Base-by-base conservation (phyloP, 2,797 vertebrate genomes). In the Helicolenus hilgendorfi region DNA sequence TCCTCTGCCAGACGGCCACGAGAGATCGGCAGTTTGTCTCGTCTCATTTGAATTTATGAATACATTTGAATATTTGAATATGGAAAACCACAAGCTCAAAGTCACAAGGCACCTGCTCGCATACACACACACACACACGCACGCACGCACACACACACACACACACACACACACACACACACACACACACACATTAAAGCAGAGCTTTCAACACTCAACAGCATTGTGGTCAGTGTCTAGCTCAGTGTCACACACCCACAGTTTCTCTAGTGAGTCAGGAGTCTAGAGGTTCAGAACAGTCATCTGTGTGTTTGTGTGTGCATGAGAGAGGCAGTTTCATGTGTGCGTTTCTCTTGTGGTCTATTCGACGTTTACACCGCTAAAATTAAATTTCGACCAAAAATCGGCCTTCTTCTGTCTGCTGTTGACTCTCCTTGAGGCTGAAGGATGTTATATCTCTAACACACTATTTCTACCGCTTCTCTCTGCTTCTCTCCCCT, bases 31-130 rank as follows among this genome's bases (percentile, higher is more conserved):
- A 45, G 26, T 79, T 81, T 27, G 53, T 78, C 9, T 64, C 4
- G 4, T 58, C 31, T 77, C 15, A 65, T 83, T 78, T 84, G 62
- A 80, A 89, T 76, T 35, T 18, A 71, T 72, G 55, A 67, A 81
- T 72, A 68, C 2, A 56, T 85, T 60, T 72, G 7, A 62, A 71
- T 73, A 71, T 86, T 80, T 83, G 8, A 80, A 83, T 72, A 77
- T 73, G 63, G 31, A 78, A 80, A 79, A 58, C n/a, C 9, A 74
- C 68, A 22, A 35, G 22, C 18, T 68, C 29, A 68, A 69, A 35
- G 69, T 81, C 67, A 35, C 14, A 36, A 53, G 38, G 14, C 7
- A 73, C 68, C 22, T 18, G 11, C 56, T 24, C 4, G 1, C 31
- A 33, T 24, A 31, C 20, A 27, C 55, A 35, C 27, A 49, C 55